phyloP scores from a whole-genome alignment of 1,140 invertebrate genomes.

The Aphis gossypii region DNA sequence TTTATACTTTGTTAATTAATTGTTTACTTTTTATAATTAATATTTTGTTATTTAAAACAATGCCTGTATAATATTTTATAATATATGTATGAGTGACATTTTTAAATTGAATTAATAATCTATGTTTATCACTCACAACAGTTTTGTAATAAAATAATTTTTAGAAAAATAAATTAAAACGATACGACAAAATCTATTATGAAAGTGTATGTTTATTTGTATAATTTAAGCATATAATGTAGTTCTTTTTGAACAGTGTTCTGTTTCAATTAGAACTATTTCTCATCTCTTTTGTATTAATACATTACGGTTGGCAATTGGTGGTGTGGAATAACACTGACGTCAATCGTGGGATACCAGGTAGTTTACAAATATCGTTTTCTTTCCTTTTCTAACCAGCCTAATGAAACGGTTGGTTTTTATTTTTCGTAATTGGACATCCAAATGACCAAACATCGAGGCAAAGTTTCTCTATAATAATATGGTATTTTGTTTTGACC shows the following conservation, averaged over 20 bases:
- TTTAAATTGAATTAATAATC: background rate
- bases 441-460: background rate
- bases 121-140: background rate
- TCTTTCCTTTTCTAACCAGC: background rate
- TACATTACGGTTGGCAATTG: background rate
- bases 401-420: background rate
- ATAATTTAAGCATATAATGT: background rate
- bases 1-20: background rate
- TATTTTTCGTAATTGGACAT: background rate
- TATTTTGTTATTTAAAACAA: background rate
- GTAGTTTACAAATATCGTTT: background rate
- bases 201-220: background rate
- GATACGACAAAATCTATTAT: background rate
- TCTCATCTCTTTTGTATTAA: background rate
- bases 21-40: background rate
- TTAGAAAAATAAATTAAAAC: background rate
- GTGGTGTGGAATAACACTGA: background rate
- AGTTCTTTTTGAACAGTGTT: background rate
- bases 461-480: background rate
- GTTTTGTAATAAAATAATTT: background rate
- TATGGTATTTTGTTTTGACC: background rate
- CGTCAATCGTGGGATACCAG: background rate
- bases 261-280: background rate
- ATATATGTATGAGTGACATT: background rate
- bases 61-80: background rate